Evolutionary conservation across 2,888 invertebrate species (phyloP).

Genomic region (Polydrusus tereticollis): DNA sequence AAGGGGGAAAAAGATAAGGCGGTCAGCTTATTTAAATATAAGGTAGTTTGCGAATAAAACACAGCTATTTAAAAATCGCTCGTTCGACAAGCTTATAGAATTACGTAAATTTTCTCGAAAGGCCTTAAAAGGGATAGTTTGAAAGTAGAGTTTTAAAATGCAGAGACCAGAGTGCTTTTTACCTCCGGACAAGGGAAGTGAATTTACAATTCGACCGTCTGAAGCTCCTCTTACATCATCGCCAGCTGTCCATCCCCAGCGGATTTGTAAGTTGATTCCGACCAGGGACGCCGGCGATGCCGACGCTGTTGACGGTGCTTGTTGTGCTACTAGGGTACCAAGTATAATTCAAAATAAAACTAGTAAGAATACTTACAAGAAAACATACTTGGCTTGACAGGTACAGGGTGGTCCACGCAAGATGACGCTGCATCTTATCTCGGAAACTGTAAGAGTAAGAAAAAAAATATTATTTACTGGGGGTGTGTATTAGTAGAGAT

Average conservation of each 20-base stretch:
- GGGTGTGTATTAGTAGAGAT: too few species aligned
- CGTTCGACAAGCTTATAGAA: constrained; percentile 31
- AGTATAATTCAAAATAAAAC: too few species aligned
- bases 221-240: constrained; percentile 62
- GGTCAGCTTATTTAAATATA: too few species aligned
- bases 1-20: too few species aligned
- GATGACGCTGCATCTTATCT: too few species aligned
- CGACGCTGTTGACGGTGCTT: constrained; percentile 31
- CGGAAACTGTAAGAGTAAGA: too few species aligned
- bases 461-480: too few species aligned
- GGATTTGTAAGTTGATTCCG: constrained; percentile 66
- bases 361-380: too few species aligned
- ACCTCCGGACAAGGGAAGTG: constrained; percentile 68
- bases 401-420: too few species aligned
- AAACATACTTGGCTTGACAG: too few species aligned
- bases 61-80: constrained; percentile 7
- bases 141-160: constrained; percentile 63
- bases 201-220: constrained; percentile 66
- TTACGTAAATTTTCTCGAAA: constrained; percentile 45
- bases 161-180: constrained; percentile 66
- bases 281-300: constrained; percentile 39
- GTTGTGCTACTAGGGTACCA: too few species aligned
- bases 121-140: constrained; percentile 50
- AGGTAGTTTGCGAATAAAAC: too few species aligned
- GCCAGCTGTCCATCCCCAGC: constrained; percentile 65